Evolutionary conservation across 1,140 invertebrate species (phyloP), one percentile per base, ranked within the genome.

Genomic region (Coenobita brevimanus): DNA sequence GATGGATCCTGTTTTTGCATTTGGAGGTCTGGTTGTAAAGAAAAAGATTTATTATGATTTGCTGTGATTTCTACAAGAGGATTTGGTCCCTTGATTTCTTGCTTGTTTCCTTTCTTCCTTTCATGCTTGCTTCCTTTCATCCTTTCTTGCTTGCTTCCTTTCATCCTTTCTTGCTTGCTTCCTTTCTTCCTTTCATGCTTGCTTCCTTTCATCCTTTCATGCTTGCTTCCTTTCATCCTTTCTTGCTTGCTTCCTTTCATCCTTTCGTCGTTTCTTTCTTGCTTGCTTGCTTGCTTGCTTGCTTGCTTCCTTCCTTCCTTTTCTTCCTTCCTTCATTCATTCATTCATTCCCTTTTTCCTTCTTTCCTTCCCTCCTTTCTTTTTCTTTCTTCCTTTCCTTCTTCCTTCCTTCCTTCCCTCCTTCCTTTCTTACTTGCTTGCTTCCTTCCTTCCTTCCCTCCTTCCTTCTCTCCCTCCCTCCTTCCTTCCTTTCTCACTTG

Each of bases 121-220:
- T 13, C 36, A n/a, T 38, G n/a, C 17, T 76, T 8, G n/a, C 33
- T 71, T 38, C 17, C 30, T 71, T 38, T 33, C 67, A 17, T 30
- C 36, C 67, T 33, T 30, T 33, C 67, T 33, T 30, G 17, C 67
- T 33, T 30, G 17, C 67, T 33, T 30, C 36, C 67, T 33, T 38
- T 71, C 67, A 27, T 30, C 33, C 67, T 71, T 17, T 76, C 73
- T 43, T 27, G 36, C 73, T 76, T n/a, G n/a, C 75, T 43, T 41
- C n/a, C 38, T 46, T 41, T 78, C 75, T 50, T 41, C 46, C 75
- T 50, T 24, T 3, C 3, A n/a, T 24, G 0, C n/a, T n/a, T n/a
- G n/a, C n/a, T n/a, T n/a, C n/a, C n/a, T n/a, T n/a, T n/a, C n/a
- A n/a, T n/a, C n/a, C 10, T 33, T 24, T 69, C 33, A 4, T 13